Evolutionary conservation across 2,888 invertebrate species (phyloP), one percentile per base, ranked within the genome.

Genomic region (Julus scanicus): DNA sequence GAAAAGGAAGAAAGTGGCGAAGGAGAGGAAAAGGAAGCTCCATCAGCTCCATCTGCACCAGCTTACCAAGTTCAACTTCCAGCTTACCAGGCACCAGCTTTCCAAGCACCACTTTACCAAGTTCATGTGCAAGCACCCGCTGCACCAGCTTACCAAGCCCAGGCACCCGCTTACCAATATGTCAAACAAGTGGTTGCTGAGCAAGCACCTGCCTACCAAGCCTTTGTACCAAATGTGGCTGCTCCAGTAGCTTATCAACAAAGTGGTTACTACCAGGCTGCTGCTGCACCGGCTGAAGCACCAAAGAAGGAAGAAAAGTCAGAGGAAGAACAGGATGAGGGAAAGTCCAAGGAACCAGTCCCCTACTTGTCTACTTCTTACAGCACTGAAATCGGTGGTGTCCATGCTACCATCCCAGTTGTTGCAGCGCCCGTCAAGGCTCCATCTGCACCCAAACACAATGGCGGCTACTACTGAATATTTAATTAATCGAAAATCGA

Each of bases 141-240:
- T 20, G 20, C 17, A 86, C 44, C 48, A n/a, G 84, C n/a, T 17
- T 40, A 40, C 20, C 84, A 39, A 40, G 44, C 39, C 15, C 84
- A 40, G 11, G 29, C 71, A 9, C 71, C 71, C 6, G 71, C 71
- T 11, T 71, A 71, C 71, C 71, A 71, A 20, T 63, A 63, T 9
- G 63, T 63, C 0, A 63, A 63, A 6, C n/a, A 63, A 20, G 63
- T 63, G 20, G 63, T 44, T 84, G 84, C 84, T 84, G 39, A 39
- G 40, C 44, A 40, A 85, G 87, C 87, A 44, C 87, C 87, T n/a
- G 11, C 80, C 13, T 80, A 80, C 80, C 80, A 80, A 80, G 80
- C 80, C 0, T 80, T 37, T 13, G 13, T 37, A 15, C 80, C 80
- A 37, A 80, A 29, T 80, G 80, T 80, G 0, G 80, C 80, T 80